phyloP scores from a whole-genome alignment of 2,888 invertebrate species.

The Drosophila dives region DNA sequence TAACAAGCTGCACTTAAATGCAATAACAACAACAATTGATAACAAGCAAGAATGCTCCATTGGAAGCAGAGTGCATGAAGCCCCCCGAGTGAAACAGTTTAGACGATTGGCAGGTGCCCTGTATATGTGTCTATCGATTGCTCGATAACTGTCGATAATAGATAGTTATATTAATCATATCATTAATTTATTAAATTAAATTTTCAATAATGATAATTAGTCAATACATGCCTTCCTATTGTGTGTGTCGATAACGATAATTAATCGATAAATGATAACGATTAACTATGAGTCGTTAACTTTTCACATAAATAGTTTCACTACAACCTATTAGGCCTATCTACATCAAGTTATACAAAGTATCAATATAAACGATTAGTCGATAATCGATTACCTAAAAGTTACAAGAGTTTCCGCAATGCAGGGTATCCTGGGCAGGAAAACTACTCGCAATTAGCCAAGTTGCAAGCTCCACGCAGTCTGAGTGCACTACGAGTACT shows the following conservation, averaged over 20 bases:
- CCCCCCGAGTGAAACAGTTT: slow-evolving; percentile 23
- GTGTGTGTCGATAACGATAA: background rate
- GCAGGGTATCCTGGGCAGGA: slow-evolving; percentile 49
- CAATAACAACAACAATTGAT: slow-evolving; percentile 81
- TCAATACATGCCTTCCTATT: background rate
- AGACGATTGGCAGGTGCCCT: slow-evolving; percentile 44
- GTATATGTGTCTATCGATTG: background rate
- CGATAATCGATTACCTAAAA: background rate
- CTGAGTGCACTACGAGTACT: slow-evolving; percentile 63
- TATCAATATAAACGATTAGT: background rate
- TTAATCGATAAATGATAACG: background rate
- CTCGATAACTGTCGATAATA: background rate
- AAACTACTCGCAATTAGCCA: slow-evolving; percentile 51
- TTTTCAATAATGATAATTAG: background rate
- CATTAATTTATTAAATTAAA: background rate
- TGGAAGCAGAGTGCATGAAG: slow-evolving; percentile 46
- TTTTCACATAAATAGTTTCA: background rate
- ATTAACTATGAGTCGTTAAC: background rate
- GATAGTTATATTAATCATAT: background rate
- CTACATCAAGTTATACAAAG: background rate
- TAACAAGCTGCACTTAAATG: slow-evolving; percentile 81
- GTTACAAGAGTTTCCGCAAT: background rate
- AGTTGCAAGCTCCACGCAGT: slow-evolving; percentile 66
- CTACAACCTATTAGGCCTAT: background rate
- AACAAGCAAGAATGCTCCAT: slow-evolving; percentile 72